Evolutionary conservation across 1,140 invertebrate genomes (phyloP), one percentile per base, ranked within the genome.

Genomic region (Pseudomyrmex flavicornis): DNA sequence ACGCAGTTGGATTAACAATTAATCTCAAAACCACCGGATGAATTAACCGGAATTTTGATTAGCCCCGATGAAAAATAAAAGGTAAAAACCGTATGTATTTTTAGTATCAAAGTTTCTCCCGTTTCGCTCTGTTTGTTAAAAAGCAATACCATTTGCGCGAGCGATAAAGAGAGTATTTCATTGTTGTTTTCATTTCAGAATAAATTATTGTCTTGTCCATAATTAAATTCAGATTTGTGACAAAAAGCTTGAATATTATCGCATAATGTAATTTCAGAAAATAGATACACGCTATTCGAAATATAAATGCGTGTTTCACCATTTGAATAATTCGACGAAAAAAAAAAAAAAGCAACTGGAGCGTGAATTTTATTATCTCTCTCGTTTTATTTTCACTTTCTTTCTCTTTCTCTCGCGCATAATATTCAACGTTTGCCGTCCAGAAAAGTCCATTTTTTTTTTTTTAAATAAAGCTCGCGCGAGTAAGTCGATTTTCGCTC

Each of bases 1-100:
- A 69, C 48, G 13, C 2, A 54, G 13, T 48, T 48, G 17, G 35
- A 69, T 69, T 58, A 77, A 68, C 48, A 77, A 68, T 77, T 35
- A 77, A 69, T 68, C 17, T 52, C 15, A 3, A 3, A 69, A 54
- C 22, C 10, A 54, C 15, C 10, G 35, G 15, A 46, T 76, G 52
- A 15, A n/a, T 13, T 22, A 8, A 12, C 9, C 9, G 35, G 54
- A 68, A 13, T 58, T 10, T 58, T 10, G 17, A 46, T 56, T 68
- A 26, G 10, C 5, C 4, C 0, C 0, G 9, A 58, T 4, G 9
- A 10, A 56, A 56, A 56, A 70, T 3, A 48, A 48, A 48, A 68
- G 69, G 4, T 46, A 46, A 52, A 52, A 63, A 2, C 7, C 13
- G n/a, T 74, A 35, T 61, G 48, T 4, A 75, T 17, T 35, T 74